Evolutionary conservation across 2,888 invertebrate species (phyloP), one percentile per base, ranked within the genome.

Genomic region (Caenorhabditis virilis): DNA sequence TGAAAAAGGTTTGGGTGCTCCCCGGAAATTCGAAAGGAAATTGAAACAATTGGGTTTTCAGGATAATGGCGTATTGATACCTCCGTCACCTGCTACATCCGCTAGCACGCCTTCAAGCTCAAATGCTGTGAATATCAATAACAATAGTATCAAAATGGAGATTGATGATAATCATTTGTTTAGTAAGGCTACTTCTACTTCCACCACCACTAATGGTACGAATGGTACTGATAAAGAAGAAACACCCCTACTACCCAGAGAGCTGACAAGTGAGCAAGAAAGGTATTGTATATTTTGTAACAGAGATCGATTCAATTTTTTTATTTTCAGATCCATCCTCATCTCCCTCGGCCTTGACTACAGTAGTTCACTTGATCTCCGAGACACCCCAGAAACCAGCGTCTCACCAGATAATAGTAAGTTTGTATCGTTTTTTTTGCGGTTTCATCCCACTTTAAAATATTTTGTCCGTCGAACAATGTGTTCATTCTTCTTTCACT

Each of bases 1-100:
- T 83, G 33, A 80, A 82, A 56, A 83, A 83, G 63, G 80, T 30
- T 30, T 30, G 30, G 13, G 13, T n/a, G n/a, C n/a, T n/a, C n/a
- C n/a, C n/a, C n/a, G 13, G 13, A 30, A 30, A 30, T 9, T 30
- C 7, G 30, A 30, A 30, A 9, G 6, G 13, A 13, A 30, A 6
- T 9, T 30, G 13, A 30, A 30, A 30, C 30, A 13, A 30, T 30
- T 30, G 6, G 6, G 6, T 30, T 33, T 52, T 33, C 42, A 56
- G 36, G 47, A 58, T n/a, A 51, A 57, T 43, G 63, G 57, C 2
- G 9, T 53, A 36, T 3, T 42, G 30, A 43, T 43, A 18, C 20
- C n/a, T n/a, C n/a, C n/a, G n/a, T n/a, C n/a, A n/a, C n/a, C 56
- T 30, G 30, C 61, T 46, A 48, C 57, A 48, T 23, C 47, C 16